Evolutionary conservation across 2,797 vertebrate species (phyloP).

Genomic region (Arctocebus calabarensis): DNA sequence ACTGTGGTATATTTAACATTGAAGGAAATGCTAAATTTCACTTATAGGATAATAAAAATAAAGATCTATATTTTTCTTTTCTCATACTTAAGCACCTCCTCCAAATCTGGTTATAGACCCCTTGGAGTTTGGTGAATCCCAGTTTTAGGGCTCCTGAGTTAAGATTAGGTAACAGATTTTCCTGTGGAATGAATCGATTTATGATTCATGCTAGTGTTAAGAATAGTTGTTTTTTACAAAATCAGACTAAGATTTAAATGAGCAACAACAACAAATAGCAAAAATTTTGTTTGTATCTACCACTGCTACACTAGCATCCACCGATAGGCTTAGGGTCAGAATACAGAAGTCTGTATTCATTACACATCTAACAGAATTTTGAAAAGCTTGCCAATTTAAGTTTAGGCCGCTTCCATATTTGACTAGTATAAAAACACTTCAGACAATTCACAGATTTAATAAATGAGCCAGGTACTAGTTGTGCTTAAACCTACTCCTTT

Average conservation of each 20-base stretch:
- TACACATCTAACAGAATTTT: not conserved
- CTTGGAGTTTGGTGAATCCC: not conserved
- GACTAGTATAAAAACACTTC: not conserved
- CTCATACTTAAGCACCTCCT: not conserved
- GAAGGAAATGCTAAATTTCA: not conserved
- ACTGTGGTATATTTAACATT: not conserved
- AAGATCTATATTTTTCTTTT: not conserved
- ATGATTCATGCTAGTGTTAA: not conserved
- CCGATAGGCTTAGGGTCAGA: not conserved
- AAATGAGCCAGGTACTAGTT: not conserved
- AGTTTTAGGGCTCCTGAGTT: not conserved
- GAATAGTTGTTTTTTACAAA: not conserved
- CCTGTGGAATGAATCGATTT: not conserved
- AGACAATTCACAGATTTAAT: not conserved
- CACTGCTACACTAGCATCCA: not conserved
- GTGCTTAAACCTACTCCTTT: not conserved
- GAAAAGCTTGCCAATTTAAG: not conserved
- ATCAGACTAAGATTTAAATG: not conserved
- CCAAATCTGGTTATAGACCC: not conserved
- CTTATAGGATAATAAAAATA: not conserved
- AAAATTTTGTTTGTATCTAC: not conserved
- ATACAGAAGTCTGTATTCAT: fast-evolving
- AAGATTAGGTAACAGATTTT: not conserved
- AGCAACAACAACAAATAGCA: not conserved
- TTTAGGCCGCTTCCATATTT: not conserved